Evolutionary conservation across 2,113 vertebrate genomes (phyloP), one percentile per base, ranked within the genome.

Genomic region (Miniopterus natalensis): DNA sequence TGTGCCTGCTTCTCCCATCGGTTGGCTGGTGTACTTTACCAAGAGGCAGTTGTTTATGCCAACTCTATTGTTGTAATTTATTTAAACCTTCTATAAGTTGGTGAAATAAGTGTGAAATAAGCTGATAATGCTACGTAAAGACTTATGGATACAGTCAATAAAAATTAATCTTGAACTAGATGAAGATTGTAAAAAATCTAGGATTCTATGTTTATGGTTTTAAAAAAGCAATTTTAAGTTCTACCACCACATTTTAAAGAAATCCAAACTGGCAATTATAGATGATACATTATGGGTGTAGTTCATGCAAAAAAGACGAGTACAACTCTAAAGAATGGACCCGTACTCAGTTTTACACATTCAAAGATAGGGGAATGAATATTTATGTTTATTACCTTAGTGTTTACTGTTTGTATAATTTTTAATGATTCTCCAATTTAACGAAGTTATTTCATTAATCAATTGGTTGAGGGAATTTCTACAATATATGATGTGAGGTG

Each of bases 351-450:
- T 13, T 23, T 93, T 95, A 17, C 1, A 27, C 83, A 61, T 7
- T 21, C 18, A 40, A 36, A 68, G 15, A 74, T 21, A 84, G 36
- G 78, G 45, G 21, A 88, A 57, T 71, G 20, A 91, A 47, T 95
- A 23, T 85, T 90, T 90, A 21, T 95, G 29, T 84, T 94, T 36
- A 36, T 79, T 79, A 84, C 65, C 31, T 96, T 90, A 65, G 55
- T 61, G 11, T 70, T 63, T 88, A 53, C 7, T 27, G 5, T 55
- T 77, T 94, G 0, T 74, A 61, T 84, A 47, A 42, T 73, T 86
- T 95, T 87, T 57, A 93, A 47, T 70, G 40, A 90, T 66, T 92
- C 31, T 92, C 61, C 89, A 23, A 90, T 77, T 55, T 74, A 92
- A 70, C 70, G 23, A 27, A 20, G 57, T 83, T 90, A 27, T 20